These are phyloP conservation scores for Metellina segmentata DNA, from an alignment of 2,888 invertebrate species.

Conservation along the genomic window DNA sequence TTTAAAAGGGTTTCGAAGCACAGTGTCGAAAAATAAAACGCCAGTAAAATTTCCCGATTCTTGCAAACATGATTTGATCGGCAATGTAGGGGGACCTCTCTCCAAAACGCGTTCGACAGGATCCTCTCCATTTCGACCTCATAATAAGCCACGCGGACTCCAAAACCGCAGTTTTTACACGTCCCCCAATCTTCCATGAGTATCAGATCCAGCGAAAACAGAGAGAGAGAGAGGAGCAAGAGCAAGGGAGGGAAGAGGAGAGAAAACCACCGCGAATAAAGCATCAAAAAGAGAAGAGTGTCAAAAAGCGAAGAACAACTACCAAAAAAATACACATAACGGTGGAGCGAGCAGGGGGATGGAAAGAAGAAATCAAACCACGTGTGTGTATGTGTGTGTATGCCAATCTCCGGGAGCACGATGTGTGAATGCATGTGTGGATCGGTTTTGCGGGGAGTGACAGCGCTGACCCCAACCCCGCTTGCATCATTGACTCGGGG, in stretches of 20 bases:
- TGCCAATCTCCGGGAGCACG: conserved; percentile 26
- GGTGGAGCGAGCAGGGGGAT: background rate
- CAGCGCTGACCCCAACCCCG: conserved; percentile 71
- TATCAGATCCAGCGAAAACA: conserved; percentile 34
- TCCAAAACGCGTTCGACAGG: background rate
- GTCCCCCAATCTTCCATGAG: background rate
- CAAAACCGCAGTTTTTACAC: background rate
- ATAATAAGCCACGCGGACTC: background rate
- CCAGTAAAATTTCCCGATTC: too few relatives aligned
- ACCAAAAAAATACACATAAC: conserved; percentile 19
- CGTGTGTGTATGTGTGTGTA: background rate
- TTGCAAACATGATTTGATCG: too few relatives aligned
- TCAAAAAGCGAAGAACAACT: conserved; percentile 75
- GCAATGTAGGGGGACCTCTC: background rate
- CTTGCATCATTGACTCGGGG: conserved; percentile 76
- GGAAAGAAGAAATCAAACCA: conserved; percentile 27
- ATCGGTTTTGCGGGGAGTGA: conserved; percentile 68
- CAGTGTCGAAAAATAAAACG: too few relatives aligned
- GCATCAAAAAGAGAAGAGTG: conserved; percentile 75
- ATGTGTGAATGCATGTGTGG: conserved; percentile 49
- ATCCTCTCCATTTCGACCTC: background rate
- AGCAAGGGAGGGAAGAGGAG: conserved; percentile 32
- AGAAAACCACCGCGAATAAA: conserved; percentile 75
- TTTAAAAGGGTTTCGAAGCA: too few relatives aligned
- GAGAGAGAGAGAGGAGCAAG: conserved; percentile 40